Evolutionary conservation across 2,797 vertebrate genomes (phyloP).

Genomic region (Epinephelus coioides): DNA sequence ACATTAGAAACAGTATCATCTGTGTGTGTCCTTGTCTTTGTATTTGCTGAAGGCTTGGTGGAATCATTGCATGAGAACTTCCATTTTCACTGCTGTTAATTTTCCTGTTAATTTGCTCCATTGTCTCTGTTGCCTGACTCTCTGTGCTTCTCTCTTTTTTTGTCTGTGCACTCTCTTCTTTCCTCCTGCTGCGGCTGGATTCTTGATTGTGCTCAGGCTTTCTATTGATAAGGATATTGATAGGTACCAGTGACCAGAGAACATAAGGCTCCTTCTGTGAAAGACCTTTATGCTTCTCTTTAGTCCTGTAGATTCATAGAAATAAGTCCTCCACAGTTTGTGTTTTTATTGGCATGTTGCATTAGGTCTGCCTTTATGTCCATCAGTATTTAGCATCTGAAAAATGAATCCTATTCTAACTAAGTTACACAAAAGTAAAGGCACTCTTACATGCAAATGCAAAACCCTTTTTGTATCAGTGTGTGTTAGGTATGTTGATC

Average conservation of each 20-base stretch:
- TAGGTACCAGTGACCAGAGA: constrained; percentile 92
- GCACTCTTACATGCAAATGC: constrained; percentile 53
- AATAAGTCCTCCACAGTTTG: constrained; percentile 51
- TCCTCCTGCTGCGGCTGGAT: constrained; percentile 88
- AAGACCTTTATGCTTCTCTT: constrained; percentile 82
- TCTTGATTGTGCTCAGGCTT: constrained; percentile 93
- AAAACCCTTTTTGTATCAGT: constrained; percentile 24
- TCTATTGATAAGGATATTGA: constrained; percentile 99
- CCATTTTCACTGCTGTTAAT: constrained; percentile 58
- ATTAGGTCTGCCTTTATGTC: constrained; percentile 56
- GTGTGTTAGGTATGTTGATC: constrained; percentile 46
- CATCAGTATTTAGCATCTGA: neutral
- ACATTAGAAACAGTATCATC: constrained; percentile 1
- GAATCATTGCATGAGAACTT: constrained; percentile 66
- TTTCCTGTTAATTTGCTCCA: constrained; percentile 67
- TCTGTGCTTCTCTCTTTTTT: constrained; percentile 75
- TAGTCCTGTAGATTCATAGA: constrained; percentile 64
- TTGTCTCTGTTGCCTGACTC: constrained; percentile 81
- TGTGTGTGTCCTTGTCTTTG: constrained; percentile 18
- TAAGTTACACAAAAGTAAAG: constrained; percentile 37
- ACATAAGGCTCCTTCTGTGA: constrained; percentile 85
- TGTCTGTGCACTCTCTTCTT: constrained; percentile 66
- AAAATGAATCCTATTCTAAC: neutral
- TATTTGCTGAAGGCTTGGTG: constrained; percentile 38
- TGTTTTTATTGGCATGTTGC: constrained; percentile 53